A percentile compares a stretch with the other conserved stretches of the same genome.
phyloP scores from a whole-genome alignment of 2,113 vertebrate species.

The Azemiops feae region DNA sequence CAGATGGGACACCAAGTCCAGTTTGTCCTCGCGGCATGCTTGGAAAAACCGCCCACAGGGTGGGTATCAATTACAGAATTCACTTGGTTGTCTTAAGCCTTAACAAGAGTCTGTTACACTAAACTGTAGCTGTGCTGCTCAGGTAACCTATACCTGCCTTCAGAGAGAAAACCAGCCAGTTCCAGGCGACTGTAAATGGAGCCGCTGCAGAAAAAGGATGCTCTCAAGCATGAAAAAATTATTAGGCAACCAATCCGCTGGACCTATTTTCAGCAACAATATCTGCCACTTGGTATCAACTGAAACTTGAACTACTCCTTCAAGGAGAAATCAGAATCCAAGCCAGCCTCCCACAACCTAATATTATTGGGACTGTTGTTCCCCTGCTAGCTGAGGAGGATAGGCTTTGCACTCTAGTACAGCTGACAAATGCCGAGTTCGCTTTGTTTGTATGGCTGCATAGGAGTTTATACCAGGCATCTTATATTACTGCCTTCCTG shows the following conservation, averaged over 20 bases:
- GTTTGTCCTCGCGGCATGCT: background rate
- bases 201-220: conserved; percentile 28
- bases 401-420: background rate
- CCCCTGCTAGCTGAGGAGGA: background rate
- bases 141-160: conserved; percentile 42
- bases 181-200: conserved; percentile 44
- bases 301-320: background rate
- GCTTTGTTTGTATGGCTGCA: background rate
- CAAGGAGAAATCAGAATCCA: background rate
- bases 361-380: background rate
- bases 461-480: background rate
- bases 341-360: background rate
- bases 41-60: background rate
- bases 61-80: background rate
- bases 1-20: background rate
- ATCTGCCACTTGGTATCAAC: background rate
- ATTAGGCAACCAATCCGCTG: conserved; percentile 46
- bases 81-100: conserved; percentile 11
- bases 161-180: conserved; percentile 24
- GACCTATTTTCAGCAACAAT: conserved; percentile 38
- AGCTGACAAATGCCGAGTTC: background rate
- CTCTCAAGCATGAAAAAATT: conserved; percentile 62
- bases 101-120: conserved; percentile 50
- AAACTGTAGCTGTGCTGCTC: conserved; percentile 37
- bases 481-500: background rate